Conservation (phyloP, 1,140 invertebrate genomes). For the Scaptodrosophila lebanonensis region DNA sequence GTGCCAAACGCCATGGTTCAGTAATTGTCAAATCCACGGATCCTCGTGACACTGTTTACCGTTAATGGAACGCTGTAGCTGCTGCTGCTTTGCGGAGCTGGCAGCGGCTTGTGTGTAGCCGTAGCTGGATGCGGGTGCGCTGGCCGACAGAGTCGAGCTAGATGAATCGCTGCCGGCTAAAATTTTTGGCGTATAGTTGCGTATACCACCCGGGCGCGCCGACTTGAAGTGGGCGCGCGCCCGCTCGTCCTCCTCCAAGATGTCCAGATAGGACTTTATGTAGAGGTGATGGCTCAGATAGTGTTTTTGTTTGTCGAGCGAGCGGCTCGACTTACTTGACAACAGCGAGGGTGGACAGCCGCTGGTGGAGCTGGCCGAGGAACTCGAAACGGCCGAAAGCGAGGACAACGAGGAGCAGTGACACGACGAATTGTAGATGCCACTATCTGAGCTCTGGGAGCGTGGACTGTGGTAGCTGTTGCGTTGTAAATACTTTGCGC, state of each 20-base stretch:
- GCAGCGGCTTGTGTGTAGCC: slow-evolving; percentile 22
- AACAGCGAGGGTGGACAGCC: slow-evolving; percentile 48
- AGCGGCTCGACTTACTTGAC: slow-evolving; percentile 77
- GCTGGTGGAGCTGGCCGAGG: slow-evolving; percentile 56
- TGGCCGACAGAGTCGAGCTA: slow-evolving; percentile 41
- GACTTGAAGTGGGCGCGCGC: slow-evolving; percentile 76
- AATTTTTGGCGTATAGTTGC: slow-evolving; percentile 83
- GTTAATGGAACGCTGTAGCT: slow-evolving; percentile 7
- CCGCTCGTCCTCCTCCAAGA: slow-evolving; percentile 78
- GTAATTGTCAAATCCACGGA: slow-evolving; percentile 77
- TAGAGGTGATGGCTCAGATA: slow-evolving; percentile 81
- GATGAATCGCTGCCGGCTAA: slow-evolving; percentile 74
- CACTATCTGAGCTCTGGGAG: slow-evolving; percentile 68
- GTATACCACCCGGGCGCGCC: slow-evolving; percentile 80
- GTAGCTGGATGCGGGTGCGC: slow-evolving; percentile 45
- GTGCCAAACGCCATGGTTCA: slow-evolving; percentile 76
- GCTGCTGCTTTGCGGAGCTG: neutral
- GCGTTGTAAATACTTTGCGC: slow-evolving; percentile 38
- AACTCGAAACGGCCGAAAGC: slow-evolving; percentile 55
- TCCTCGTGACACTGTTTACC: slow-evolving; percentile 49
- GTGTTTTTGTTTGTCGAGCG: slow-evolving; percentile 79
- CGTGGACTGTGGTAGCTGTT: slow-evolving; percentile 27
- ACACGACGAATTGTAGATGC: slow-evolving; percentile 72
- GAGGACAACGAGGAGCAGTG: slow-evolving; percentile 70
- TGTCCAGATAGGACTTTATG: slow-evolving; percentile 81